These are phyloP conservation scores for Rhynchotus rufescens DNA, from an alignment of 2,797 vertebrate species.

Conservation along the genomic window DNA sequence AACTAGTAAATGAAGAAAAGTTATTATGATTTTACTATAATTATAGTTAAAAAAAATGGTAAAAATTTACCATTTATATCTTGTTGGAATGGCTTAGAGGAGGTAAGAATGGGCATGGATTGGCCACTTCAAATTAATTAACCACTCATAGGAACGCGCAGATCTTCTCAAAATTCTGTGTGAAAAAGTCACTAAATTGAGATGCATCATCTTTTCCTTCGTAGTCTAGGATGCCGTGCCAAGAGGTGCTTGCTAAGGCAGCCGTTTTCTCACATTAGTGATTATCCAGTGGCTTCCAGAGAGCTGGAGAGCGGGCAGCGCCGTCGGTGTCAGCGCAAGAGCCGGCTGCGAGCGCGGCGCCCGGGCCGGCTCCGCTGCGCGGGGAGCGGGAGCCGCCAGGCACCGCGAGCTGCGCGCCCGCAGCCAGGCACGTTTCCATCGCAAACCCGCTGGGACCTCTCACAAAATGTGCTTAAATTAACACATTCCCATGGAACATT, in stretches of 20 bases:
- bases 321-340: background rate
- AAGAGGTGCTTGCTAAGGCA: background rate
- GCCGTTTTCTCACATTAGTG: background rate
- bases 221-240: background rate
- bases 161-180: background rate
- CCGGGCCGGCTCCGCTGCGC: rapidly evolving
- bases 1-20: background rate
- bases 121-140: background rate
- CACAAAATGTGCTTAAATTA: background rate
- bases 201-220: slow-evolving; percentile 20
- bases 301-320: background rate
- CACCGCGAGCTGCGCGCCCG: background rate
- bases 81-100: background rate
- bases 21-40: background rate
- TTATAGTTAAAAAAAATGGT: background rate
- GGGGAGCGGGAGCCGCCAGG: background rate
- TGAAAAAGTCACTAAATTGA: background rate
- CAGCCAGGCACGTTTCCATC: background rate
- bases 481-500: rapidly evolving
- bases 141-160: background rate
- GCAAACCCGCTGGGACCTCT: background rate
- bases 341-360: too few species aligned
- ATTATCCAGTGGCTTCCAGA: background rate
- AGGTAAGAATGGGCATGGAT: background rate
- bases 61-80: background rate